Conservation (phyloP, 2,113 vertebrate species). For the Malaclemys terrapin region DNA sequence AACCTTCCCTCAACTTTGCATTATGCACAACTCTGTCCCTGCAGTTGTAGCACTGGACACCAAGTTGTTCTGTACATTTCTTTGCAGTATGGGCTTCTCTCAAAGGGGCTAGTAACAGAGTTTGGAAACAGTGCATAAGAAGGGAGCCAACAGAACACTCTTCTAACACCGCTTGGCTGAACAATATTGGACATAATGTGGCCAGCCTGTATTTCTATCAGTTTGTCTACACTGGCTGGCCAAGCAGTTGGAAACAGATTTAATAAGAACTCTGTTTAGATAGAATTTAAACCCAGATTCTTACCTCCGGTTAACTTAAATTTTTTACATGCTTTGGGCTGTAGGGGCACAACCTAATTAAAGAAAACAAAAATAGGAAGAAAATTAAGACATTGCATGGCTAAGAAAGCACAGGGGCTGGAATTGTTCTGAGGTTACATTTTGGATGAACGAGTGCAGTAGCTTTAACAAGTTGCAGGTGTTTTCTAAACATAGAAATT, state of each 20-base stretch:
- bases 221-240: fast-evolving
- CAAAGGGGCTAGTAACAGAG: fast-evolving
- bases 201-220: neutral
- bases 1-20: neutral
- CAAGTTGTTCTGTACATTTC: neutral
- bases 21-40: neutral
- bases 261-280: neutral
- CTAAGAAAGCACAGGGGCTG: neutral
- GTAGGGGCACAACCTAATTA: neutral
- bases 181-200: fast-evolving
- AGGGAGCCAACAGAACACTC: neutral
- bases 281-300: neutral
- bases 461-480: neutral
- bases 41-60: fast-evolving
- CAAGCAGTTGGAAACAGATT: neutral
- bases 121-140: neutral
- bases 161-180: neutral
- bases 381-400: neutral
- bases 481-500: fast-evolving
- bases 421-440: neutral
- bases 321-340: neutral
- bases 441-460: neutral
- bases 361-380: neutral
- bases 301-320: neutral
- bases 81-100: fast-evolving